Conservation (phyloP, 2,888 invertebrate genomes). For the Himalopsyche tibetana region DNA sequence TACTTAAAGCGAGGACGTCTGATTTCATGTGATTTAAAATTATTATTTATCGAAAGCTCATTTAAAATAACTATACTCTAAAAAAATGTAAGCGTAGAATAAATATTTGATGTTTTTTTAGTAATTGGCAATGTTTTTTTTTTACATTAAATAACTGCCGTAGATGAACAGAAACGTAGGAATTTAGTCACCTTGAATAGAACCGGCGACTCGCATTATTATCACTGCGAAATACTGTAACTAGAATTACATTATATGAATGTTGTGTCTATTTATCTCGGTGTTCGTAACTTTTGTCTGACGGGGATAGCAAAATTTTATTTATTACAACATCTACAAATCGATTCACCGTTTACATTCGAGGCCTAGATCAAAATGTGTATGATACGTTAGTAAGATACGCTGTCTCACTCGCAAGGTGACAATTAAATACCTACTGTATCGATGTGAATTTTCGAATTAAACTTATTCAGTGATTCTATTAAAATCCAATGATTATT, state of each 20-base stretch:
- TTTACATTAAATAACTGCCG: slow-evolving; percentile 3
- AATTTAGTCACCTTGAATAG: slow-evolving; percentile 24
- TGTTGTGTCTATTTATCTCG: too few species aligned
- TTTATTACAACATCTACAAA: too few species aligned
- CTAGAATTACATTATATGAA: too few species aligned
- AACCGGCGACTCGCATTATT: neutral
- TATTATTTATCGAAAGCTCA: slow-evolving; percentile 38
- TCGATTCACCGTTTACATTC: too few species aligned
- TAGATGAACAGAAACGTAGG: neutral
- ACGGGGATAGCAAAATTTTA: too few species aligned
- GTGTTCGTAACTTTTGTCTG: too few species aligned
- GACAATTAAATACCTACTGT: neutral
- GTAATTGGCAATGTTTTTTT: slow-evolving; percentile 21
- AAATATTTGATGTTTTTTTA: slow-evolving; percentile 31
- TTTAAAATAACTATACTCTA: slow-evolving; percentile 7
- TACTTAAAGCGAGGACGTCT: slow-evolving; percentile 5
- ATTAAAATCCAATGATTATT: slow-evolving; percentile 33
- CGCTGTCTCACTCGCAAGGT: neutral
- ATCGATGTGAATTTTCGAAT: slow-evolving; percentile 1
- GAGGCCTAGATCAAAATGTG: too few species aligned
- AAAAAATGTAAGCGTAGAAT: slow-evolving; percentile 2
- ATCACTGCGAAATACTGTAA: too few species aligned
- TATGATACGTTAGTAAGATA: neutral
- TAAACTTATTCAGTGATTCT: neutral
- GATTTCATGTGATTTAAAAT: slow-evolving; percentile 43